Evolutionary conservation across 1,140 invertebrate species (phyloP).

Genomic region (Bemisia tabaci): DNA sequence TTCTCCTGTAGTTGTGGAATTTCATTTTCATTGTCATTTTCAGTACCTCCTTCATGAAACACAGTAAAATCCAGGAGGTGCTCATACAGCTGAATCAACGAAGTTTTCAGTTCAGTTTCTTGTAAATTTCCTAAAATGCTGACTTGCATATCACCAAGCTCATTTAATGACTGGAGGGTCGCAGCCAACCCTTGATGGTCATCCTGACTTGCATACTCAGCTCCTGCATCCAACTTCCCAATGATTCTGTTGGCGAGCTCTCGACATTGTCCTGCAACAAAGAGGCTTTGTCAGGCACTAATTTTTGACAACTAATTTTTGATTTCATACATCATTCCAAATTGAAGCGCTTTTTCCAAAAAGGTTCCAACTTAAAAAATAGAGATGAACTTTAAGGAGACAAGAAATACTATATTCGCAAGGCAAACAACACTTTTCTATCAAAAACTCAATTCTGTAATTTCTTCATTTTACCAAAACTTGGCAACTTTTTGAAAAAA

Average conservation of each 20-base stretch:
- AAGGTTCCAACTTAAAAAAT: too few relatives aligned
- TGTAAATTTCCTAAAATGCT: not conserved
- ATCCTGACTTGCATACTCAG: not conserved
- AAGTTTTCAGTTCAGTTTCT: not conserved
- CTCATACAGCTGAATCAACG: not conserved
- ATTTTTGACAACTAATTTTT: too few relatives aligned
- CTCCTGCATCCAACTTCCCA: not conserved
- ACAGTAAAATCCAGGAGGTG: not conserved
- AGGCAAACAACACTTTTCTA: too few relatives aligned
- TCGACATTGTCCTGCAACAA: not conserved
- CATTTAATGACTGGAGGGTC: not conserved
- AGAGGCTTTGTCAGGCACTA: too few relatives aligned
- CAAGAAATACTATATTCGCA: too few relatives aligned
- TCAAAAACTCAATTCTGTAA: too few relatives aligned
- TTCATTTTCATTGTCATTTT: not conserved
- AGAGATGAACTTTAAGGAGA: too few relatives aligned
- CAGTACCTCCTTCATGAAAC: not conserved
- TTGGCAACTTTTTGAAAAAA: too few relatives aligned
- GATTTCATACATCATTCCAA: too few relatives aligned
- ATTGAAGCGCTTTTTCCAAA: too few relatives aligned
- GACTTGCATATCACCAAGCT: not conserved
- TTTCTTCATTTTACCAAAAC: too few relatives aligned
- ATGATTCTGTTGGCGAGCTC: not conserved
- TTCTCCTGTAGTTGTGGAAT: not conserved
- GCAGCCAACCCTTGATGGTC: not conserved